Evolutionary conservation across 2,888 invertebrate genomes (phyloP).

Genomic region (Tiliacea aurago): DNA sequence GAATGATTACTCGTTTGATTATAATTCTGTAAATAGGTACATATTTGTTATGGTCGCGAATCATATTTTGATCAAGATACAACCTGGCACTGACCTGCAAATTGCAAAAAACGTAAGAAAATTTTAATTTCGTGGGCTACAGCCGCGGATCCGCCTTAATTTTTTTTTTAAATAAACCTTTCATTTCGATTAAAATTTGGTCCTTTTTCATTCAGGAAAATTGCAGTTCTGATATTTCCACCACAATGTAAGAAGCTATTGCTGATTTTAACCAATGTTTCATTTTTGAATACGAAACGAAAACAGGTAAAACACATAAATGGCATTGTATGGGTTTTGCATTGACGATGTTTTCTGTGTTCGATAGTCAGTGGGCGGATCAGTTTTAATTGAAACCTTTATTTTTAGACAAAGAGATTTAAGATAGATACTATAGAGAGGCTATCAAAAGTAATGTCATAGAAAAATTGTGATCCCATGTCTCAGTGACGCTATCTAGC

Average conservation of each 20-base stretch:
- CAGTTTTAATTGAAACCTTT: slow-evolving; percentile 22
- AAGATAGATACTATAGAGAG: no score
- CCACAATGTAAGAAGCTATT: slow-evolving; percentile 20
- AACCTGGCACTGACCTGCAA: no score
- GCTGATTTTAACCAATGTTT: slow-evolving; percentile 8
- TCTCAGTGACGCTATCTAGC: no score
- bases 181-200: slow-evolving; percentile 12
- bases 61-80: no score
- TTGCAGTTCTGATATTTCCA: slow-evolving; percentile 1
- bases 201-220: slow-evolving; percentile 24
- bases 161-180: not conserved
- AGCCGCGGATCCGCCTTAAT: no score
- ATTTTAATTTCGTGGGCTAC: not conserved
- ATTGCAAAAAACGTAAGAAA: no score
- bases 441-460: no score
- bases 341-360: slow-evolving; percentile 9
- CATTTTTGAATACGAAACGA: not conserved
- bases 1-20: no score
- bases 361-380: slow-evolving; percentile 9
- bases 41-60: no score
- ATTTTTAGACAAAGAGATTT: not conserved
- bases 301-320: no score
- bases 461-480: no score
- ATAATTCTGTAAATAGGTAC: no score
- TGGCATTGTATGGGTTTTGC: slow-evolving; percentile 16